Conservation (phyloP, 2,113 vertebrate species). For the Leuciscus idus region DNA sequence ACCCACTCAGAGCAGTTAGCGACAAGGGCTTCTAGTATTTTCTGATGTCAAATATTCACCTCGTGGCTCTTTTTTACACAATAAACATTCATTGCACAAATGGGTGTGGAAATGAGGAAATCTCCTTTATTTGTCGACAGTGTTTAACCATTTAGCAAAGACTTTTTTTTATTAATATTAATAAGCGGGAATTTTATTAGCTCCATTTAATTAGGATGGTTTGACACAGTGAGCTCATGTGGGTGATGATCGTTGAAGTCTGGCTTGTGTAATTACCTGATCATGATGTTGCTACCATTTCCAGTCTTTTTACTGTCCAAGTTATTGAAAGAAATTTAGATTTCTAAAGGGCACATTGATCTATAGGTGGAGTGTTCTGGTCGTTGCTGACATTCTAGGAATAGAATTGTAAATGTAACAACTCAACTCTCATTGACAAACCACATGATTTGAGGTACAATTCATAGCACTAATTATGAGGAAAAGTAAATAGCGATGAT, state of each 20-base stretch:
- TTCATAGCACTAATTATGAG: background rate
- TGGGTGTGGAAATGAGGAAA: background rate
- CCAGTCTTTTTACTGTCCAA: background rate
- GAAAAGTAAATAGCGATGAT: background rate
- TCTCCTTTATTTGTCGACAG: background rate
- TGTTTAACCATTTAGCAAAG: background rate
- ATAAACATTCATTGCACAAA: background rate
- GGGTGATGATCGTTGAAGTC: background rate
- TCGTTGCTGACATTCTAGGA: background rate
- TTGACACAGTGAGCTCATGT: background rate
- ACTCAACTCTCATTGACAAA: background rate
- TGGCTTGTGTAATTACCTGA: no score
- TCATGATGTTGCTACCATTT: background rate
- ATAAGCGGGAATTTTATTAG: background rate
- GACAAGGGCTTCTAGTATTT: conserved; percentile 38
- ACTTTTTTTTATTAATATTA: background rate
- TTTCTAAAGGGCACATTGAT: background rate
- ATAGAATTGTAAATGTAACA: background rate
- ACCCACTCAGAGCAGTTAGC: conserved; percentile 36
- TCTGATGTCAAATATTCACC: conserved; percentile 28
- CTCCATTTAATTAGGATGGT: background rate
- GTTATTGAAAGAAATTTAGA: background rate
- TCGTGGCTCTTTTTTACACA: conserved; percentile 6
- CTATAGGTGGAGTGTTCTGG: background rate
- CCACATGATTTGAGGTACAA: background rate